phyloP scores from a whole-genome alignment of 2,888 invertebrate genomes.

The Microdon myrmicae region DNA sequence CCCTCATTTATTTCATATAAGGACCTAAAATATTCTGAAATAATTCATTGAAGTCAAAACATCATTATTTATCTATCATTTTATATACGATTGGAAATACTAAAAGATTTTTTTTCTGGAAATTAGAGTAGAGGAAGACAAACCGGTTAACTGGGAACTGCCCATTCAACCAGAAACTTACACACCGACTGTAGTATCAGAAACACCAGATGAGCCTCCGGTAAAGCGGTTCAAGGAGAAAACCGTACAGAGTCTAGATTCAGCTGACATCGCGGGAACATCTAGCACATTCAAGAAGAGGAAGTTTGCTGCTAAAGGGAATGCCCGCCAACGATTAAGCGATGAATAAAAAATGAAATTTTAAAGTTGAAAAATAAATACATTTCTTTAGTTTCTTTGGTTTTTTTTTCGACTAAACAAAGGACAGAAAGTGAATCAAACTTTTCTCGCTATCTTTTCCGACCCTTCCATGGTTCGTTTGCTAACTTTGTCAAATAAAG shows the following conservation, averaged over 20 bases:
- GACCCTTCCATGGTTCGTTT: too few relatives aligned
- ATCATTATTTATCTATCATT: too few relatives aligned
- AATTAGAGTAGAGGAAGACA: slow-evolving; percentile 66
- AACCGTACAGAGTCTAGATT: slow-evolving; percentile 58
- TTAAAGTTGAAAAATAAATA: too few relatives aligned
- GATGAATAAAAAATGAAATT: slow-evolving; percentile 58
- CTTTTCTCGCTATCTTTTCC: too few relatives aligned
- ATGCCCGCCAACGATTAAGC: slow-evolving; percentile 60
- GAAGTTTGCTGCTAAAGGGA: slow-evolving; percentile 63
- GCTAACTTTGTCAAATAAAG: too few relatives aligned
- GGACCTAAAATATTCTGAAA: too few relatives aligned
- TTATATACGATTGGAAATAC: too few relatives aligned
- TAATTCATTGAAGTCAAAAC: too few relatives aligned
- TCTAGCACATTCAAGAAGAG: slow-evolving; percentile 63
- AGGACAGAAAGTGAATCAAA: too few relatives aligned
- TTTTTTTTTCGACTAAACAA: too few relatives aligned
- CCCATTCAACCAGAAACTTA: slow-evolving; percentile 69
- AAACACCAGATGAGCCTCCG: slow-evolving; percentile 59
- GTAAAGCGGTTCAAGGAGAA: slow-evolving; percentile 66
- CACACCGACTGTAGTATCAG: slow-evolving; percentile 57
- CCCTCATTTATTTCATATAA: too few relatives aligned
- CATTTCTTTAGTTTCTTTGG: too few relatives aligned
- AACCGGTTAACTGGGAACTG: slow-evolving; percentile 76
- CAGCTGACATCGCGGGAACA: slow-evolving; percentile 47
- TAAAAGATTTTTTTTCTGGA: not conserved